Base-by-base conservation (phyloP, 2,888 invertebrate species). In the Microctonus aethiopoides region DNA sequence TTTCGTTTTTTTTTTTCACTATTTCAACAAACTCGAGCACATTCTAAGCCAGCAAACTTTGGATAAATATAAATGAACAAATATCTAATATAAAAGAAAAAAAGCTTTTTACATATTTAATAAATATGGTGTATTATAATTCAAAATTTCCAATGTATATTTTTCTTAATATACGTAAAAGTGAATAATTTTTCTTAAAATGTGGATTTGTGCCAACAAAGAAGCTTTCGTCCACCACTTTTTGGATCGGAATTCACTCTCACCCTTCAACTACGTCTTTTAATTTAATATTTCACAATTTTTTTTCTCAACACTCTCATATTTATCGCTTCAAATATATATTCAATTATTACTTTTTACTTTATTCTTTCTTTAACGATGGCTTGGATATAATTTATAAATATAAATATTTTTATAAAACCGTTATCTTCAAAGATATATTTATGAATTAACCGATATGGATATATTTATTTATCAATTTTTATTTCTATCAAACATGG, bases 1-100 rank as follows among this genome's bases (percentile, higher is more conserved):
- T 70, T 69, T 67, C 67, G 66, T 59, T 60, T 11, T 68, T 60
- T 11, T 68, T n/a, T 26, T 56, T 29, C 29, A 13, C 26, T 10
- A 26, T 24, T n/a, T 56, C 56, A 26, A n/a, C 24, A 24, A 26
- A 26, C 29, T 26, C 26, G 2, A 56, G 10, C 26, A 26, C 26
- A 26, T n/a, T 7, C n/a, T 2, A 56, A 26, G 3, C 56, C 56
- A 56, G 26, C 26, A 10, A 16, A 46, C 16, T 16, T 46, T 46
- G 16, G 16, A 46, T 16, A 20, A 46, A 46, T 20, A 3, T n/a
- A n/a, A n/a, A n/a, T n/a, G n/a, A n/a, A n/a, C n/a, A n/a, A n/a
- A n/a, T n/a, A n/a, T n/a, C n/a, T n/a, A 16, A 16, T 20, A 9
- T 20, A 6, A 46, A 36, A 36, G 7, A 29, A 29, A 29, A 29